These are phyloP conservation scores for Pimpla rufipes DNA, from an alignment of 2,888 invertebrate genomes.

Conservation along the genomic window DNA sequence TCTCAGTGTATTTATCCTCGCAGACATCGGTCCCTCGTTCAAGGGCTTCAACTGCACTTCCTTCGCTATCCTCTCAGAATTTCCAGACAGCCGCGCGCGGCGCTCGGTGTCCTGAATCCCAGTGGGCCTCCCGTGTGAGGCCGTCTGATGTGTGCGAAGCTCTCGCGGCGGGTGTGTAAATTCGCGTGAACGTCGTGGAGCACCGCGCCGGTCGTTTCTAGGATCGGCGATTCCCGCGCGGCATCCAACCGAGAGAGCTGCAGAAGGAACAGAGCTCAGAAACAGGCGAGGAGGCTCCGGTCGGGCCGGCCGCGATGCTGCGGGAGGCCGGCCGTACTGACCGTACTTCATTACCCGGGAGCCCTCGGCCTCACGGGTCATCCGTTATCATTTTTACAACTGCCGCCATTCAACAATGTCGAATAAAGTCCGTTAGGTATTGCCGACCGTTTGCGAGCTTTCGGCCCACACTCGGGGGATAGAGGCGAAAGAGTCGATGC, in stretches of 20 bases:
- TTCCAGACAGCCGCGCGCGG: not conserved
- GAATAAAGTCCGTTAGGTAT: constrained; percentile 85
- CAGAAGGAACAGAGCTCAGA: constrained; percentile 10
- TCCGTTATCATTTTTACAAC: constrained; percentile 86
- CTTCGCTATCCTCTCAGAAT: constrained; percentile 8
- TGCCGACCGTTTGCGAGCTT: constrained; percentile 72
- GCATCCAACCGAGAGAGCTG: constrained; percentile 76
- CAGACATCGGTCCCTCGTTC: constrained; percentile 18
- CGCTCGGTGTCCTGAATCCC: constrained; percentile 32
- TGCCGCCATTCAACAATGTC: constrained; percentile 85
- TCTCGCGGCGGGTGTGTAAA: constrained; percentile 77
- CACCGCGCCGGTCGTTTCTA: constrained; percentile 70
- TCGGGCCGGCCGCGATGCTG: constrained; percentile 45
- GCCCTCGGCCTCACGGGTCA: constrained; percentile 83
- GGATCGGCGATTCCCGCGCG: constrained; percentile 71
- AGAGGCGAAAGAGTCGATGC: constrained; percentile 57
- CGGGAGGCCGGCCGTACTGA: constrained; percentile 76
- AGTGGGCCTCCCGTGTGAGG: constrained; percentile 22
- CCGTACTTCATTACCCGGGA: constrained; percentile 85
- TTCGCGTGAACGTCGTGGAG: constrained; percentile 76
- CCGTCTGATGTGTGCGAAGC: constrained; percentile 40
- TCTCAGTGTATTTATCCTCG: no score
- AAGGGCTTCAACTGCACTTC: not conserved
- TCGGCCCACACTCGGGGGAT: constrained; percentile 53
- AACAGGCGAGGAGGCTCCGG: constrained; percentile 37